Evolutionary conservation across 2,113 vertebrate genomes (phyloP).

Genomic region (Podiceps cristatus): DNA sequence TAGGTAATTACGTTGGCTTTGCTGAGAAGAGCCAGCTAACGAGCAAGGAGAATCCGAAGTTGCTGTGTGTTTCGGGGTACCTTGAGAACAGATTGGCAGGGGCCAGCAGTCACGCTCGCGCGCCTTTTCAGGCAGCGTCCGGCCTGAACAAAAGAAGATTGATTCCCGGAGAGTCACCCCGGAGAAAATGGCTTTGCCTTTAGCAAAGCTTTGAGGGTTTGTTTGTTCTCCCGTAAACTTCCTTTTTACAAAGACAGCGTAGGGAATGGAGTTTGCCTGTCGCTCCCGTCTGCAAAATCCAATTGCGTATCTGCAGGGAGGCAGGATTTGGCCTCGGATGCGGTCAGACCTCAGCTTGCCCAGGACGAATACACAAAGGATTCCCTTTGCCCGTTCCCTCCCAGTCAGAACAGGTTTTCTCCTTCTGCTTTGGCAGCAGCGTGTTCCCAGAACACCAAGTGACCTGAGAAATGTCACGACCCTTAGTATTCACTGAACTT

Average conservation of each 20-base stretch:
- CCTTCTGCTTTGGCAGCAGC: background rate
- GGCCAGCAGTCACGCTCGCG: background rate
- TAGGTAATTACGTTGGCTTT: background rate
- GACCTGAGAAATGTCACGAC: background rate
- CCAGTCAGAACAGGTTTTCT: background rate
- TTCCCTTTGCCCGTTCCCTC: background rate
- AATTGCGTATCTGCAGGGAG: accelerated
- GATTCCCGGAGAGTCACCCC: background rate
- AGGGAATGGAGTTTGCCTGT: background rate
- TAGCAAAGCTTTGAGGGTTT: background rate
- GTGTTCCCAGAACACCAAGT: background rate
- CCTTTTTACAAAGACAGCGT: accelerated
- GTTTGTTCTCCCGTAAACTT: background rate
- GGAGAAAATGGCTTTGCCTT: background rate
- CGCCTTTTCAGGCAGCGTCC: background rate
- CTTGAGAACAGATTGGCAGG: background rate
- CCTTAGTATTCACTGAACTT: background rate
- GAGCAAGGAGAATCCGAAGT: background rate
- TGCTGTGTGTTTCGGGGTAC: background rate
- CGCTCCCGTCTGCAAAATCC: background rate
- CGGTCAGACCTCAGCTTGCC: background rate
- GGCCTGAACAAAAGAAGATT: background rate
- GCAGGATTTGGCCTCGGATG: background rate
- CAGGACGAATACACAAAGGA: background rate
- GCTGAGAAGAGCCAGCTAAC: background rate